Percentiles rank a stretch among this genome's conserved stretches.
Evolutionary conservation across 2,888 invertebrate species (phyloP).

Genomic region (Drosophila meridionalis): DNA sequence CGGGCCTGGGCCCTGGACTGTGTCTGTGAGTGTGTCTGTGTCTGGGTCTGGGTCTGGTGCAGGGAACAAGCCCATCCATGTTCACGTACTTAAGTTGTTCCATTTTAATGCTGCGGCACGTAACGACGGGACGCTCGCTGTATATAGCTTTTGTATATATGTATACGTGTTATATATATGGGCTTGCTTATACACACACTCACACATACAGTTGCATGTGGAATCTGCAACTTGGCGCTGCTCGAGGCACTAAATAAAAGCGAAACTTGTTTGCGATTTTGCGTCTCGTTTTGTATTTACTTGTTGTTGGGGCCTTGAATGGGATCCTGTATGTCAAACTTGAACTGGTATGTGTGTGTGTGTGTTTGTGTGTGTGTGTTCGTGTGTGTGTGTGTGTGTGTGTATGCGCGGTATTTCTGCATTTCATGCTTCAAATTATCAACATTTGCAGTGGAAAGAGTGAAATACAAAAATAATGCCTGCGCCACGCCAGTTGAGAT

Average conservation of each 20-base stretch:
- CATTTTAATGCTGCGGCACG: slow-evolving; percentile 80
- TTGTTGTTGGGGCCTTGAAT: slow-evolving; percentile 77
- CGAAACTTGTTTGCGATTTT: slow-evolving; percentile 76
- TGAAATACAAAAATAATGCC: slow-evolving; percentile 55
- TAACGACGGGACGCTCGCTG: slow-evolving; percentile 57
- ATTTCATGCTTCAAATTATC: slow-evolving; percentile 72
- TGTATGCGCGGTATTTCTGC: slow-evolving; percentile 62
- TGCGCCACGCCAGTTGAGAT: slow-evolving; percentile 53
- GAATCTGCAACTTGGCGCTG: slow-evolving; percentile 76
- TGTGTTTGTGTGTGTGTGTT: slow-evolving; percentile 24
- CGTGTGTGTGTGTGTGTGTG: slow-evolving; percentile 25
- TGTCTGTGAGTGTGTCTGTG: slow-evolving; percentile 2
- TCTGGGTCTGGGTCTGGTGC: slow-evolving; percentile 17
- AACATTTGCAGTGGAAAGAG: slow-evolving; percentile 65
- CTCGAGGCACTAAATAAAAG: slow-evolving; percentile 77
- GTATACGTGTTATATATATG: slow-evolving; percentile 10
- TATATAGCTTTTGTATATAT: slow-evolving; percentile 41
- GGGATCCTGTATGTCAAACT: slow-evolving; percentile 79
- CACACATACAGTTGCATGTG: slow-evolving; percentile 39
- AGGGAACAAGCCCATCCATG: slow-evolving; percentile 20
- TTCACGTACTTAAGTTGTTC: slow-evolving; percentile 64
- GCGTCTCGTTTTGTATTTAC: slow-evolving; percentile 35
- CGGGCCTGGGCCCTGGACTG: slow-evolving; percentile 20
- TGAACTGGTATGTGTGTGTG: slow-evolving; percentile 60
- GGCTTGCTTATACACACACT: slow-evolving; percentile 14